These are phyloP conservation scores for Vulpes vulpes DNA, from an alignment of 2,113 vertebrate genomes.

Conservation along the genomic window DNA sequence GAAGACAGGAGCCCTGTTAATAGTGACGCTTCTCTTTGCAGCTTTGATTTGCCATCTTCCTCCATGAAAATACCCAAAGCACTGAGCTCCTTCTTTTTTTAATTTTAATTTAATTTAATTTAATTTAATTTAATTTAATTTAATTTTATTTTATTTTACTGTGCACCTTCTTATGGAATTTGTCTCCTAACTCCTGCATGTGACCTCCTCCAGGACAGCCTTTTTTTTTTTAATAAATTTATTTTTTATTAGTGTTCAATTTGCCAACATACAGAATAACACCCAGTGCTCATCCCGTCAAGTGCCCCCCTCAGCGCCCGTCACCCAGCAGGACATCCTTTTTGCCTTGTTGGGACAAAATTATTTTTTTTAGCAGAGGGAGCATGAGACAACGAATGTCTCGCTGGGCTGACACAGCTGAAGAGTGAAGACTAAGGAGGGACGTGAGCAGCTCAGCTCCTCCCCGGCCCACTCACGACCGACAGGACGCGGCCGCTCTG, in stretches of 20 bases:
- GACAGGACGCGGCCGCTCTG: too few relatives aligned
- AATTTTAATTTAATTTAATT: too few relatives aligned
- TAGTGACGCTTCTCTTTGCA: background rate
- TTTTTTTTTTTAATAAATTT: too few relatives aligned
- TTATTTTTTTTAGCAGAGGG: background rate
- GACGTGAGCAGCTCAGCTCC: background rate
- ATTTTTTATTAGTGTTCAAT: too few relatives aligned
- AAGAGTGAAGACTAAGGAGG: conserved; percentile 21
- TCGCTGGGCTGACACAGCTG: background rate
- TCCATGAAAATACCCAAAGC: background rate
- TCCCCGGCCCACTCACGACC: background rate
- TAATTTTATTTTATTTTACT: too few relatives aligned
- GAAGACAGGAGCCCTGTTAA: background rate
- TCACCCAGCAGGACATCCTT: background rate
- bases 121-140: too few relatives aligned
- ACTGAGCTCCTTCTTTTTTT: background rate
- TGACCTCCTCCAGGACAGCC: too few relatives aligned
- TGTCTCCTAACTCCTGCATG: background rate
- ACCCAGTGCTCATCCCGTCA: too few relatives aligned
- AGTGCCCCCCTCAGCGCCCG: too few relatives aligned
- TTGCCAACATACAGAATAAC: too few relatives aligned
- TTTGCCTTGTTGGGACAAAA: background rate
- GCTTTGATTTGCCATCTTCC: background rate
- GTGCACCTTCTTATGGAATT: background rate
- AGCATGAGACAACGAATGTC: conserved; percentile 18